Base-by-base conservation (phyloP, 2,797 vertebrate species). In the Argentina silus region DNA sequence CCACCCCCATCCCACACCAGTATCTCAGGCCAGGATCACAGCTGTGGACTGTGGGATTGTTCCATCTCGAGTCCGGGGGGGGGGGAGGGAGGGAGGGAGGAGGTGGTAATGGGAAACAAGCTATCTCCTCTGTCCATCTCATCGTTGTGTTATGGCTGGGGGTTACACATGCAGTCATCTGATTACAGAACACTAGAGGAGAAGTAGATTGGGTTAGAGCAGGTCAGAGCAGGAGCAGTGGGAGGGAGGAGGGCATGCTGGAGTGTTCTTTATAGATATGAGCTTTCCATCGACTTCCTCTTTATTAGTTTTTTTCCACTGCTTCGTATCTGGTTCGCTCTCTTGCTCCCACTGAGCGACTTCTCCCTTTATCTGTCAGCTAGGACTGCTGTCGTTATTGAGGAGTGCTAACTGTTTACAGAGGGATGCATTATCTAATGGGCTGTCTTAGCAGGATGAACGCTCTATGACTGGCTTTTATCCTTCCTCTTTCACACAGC, bases 91-190 rank as follows among this genome's bases (percentile, higher is more conserved):
- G 69, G 75, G 71, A 82, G 75, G 65, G 27, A 73, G 60, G 70
- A 83, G 80, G 70, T 78, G 71, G 63, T 84, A 85, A 85, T 79
- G 77, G 76, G 77, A 83, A 83, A 86, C 63, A 57, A 43, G 68
- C n/a, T 79, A 87, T 86, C 77, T 77, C 70, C 73, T 75, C 53
- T 69, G 70, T 64, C 77, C 74, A 23, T 84, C 68, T 84, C 56
- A 79, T 86, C 83, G 85, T 70, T 73, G 77, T 88, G 76, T 90
- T 89, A 77, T 85, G 85, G 75, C 85, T 89, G 76, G 69, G 69
- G 74, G 81, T 89, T 89, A 80, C 73, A 74, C 70, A 81, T 74
- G 17, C 73, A 77, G 82, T 76, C 78, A 85, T 88, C 83, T 87
- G 86, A 89, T 87, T 87, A 87, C 70, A 72, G 68, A 68, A 79